A percentile compares a stretch with the other conserved stretches of the same genome.
Conservation (phyloP, 2,888 invertebrate genomes). For the Hymenopus coronatus region DNA sequence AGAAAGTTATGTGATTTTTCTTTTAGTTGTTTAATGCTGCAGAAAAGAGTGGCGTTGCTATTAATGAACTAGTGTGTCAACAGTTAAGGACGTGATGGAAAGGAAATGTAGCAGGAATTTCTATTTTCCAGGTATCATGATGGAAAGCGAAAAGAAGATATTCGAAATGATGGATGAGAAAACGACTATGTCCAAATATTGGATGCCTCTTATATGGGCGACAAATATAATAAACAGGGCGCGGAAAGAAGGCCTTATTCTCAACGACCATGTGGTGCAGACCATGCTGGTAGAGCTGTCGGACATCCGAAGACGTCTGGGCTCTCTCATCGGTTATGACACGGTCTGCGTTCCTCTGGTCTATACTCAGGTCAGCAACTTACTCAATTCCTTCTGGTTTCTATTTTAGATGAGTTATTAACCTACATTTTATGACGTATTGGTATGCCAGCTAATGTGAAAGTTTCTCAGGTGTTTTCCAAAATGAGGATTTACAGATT, state of each 20-base stretch:
- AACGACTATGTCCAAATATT: constrained; percentile 85
- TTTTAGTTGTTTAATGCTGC: too few species aligned
- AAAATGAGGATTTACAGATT: too few species aligned
- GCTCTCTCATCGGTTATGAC: constrained; percentile 84
- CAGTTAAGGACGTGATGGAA: too few species aligned
- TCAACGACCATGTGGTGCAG: constrained; percentile 89
- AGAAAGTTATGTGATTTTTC: too few species aligned
- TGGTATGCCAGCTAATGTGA: too few species aligned
- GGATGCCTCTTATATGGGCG: constrained; percentile 93
- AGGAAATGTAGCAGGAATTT: neutral
- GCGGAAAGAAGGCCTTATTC: constrained; percentile 77
- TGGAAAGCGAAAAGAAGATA: constrained; percentile 87
- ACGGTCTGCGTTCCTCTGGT: constrained; percentile 90
- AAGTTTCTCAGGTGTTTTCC: too few species aligned
- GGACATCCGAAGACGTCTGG: constrained; percentile 79
- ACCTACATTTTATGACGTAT: too few species aligned
- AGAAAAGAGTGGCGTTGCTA: too few species aligned
- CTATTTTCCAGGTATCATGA: constrained; percentile 70
- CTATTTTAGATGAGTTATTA: too few species aligned
- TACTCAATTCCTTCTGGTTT: neutral
- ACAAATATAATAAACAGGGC: constrained; percentile 88
- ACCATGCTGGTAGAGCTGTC: constrained; percentile 86
- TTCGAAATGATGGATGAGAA: constrained; percentile 87
- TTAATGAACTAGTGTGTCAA: too few species aligned
- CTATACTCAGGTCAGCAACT: constrained; percentile 73